Conservation (phyloP, 2,888 invertebrate species). For the Cephus rjabovi region DNA sequence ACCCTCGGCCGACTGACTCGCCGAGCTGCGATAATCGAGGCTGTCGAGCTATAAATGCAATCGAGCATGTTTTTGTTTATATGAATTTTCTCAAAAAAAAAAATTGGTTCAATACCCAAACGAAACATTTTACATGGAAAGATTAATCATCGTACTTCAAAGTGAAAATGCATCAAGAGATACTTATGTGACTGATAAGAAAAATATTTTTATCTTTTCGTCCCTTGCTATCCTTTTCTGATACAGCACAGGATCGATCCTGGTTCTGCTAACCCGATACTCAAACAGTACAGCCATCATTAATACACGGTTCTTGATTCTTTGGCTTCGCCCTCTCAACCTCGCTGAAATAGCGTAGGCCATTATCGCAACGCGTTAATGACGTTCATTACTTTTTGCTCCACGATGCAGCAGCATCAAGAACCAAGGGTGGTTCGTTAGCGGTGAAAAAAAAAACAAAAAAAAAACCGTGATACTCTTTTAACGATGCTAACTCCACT, state of each 20-base stretch:
- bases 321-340: slow-evolving; percentile 12
- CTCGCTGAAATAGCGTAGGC: slow-evolving; percentile 24
- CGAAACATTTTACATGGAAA: neutral
- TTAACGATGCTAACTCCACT: slow-evolving; percentile 11
- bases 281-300: slow-evolving; percentile 29
- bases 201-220: neutral
- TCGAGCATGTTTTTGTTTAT: neutral
- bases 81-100: neutral
- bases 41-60: neutral
- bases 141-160: neutral
- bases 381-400: slow-evolving; percentile 58
- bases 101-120: neutral
- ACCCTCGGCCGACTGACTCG: slow-evolving; percentile 17
- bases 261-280: neutral
- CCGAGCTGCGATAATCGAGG: slow-evolving; percentile 34
- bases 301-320: slow-evolving; percentile 28
- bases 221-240: neutral
- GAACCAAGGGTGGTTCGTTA: slow-evolving; percentile 32
- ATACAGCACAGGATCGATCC: neutral
- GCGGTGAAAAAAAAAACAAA: slow-evolving; percentile 14
- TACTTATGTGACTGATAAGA: neutral
- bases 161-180: neutral
- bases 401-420: slow-evolving; percentile 1
- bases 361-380: slow-evolving; percentile 55
- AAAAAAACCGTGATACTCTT: slow-evolving; percentile 15